A percentile compares a stretch with the other conserved stretches of the same genome.
Conservation (phyloP, 2,888 invertebrate genomes). For the Halocaridina rubra region DNA sequence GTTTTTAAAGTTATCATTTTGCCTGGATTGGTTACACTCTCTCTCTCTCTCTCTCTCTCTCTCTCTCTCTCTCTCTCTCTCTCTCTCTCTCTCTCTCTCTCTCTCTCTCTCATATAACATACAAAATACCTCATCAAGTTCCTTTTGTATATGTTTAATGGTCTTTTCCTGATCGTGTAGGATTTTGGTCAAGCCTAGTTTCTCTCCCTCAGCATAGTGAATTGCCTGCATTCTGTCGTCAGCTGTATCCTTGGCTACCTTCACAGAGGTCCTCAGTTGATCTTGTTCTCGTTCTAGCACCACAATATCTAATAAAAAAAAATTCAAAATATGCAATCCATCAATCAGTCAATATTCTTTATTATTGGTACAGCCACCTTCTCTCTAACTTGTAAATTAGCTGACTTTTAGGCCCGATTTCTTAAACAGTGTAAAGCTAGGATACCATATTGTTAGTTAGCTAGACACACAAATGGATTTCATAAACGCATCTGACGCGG, state of each 20-base stretch:
- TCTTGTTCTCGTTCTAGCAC: constrained; percentile 23
- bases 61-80: not conserved
- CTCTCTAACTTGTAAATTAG: too few species aligned
- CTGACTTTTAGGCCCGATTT: too few species aligned
- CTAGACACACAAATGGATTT: too few species aligned
- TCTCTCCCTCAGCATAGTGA: constrained; percentile 41
- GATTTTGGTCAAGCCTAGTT: constrained; percentile 27
- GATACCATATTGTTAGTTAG: too few species aligned
- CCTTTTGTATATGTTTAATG: constrained; percentile 18
- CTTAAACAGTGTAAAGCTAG: too few species aligned
- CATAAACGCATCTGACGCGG: too few species aligned
- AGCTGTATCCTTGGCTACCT: constrained; percentile 17
- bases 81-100: not conserved
- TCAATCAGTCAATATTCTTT: too few species aligned
- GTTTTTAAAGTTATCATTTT: too few species aligned
- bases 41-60: not conserved
- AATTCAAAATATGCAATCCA: too few species aligned
- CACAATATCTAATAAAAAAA: not conserved
- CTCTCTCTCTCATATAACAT: not conserved
- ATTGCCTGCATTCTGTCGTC: constrained; percentile 30
- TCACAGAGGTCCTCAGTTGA: constrained; percentile 24
- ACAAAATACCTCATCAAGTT: constrained; percentile 32
- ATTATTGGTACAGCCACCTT: too few species aligned
- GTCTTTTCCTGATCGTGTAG: constrained; percentile 14
- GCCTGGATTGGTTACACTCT: too few species aligned